phyloP scores from a whole-genome alignment of 2,797 vertebrate genomes.

The Cyclopterus lumpus region DNA sequence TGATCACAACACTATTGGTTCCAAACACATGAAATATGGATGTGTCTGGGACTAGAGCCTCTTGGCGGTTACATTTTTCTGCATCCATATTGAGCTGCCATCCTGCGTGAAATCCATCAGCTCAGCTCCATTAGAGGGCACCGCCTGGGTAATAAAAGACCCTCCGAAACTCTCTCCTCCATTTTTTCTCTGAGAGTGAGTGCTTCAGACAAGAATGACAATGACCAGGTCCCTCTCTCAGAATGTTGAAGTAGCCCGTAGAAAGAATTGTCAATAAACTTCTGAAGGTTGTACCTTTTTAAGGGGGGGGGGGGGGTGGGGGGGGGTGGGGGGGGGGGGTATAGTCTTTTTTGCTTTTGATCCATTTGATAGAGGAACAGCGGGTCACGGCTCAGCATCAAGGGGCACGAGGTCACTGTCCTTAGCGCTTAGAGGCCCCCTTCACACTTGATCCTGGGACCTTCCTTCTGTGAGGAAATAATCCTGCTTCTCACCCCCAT shows the following conservation, averaged over 20 bases:
- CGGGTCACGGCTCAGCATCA: not conserved
- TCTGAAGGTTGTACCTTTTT: not conserved
- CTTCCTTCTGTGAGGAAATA: not conserved
- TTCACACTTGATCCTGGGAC: not conserved
- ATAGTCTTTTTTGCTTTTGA: slow-evolving; percentile 12
- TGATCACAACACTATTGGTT: slow-evolving; percentile 8
- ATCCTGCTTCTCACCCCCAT: not conserved
- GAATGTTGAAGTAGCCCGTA: slow-evolving; percentile 3
- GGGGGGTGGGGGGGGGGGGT: not conserved
- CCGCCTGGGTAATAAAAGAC: slow-evolving; percentile 25
- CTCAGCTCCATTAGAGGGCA: slow-evolving; percentile 33
- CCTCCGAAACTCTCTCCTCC: slow-evolving; percentile 12
- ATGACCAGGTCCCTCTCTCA: slow-evolving; percentile 27
- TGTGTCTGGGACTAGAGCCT: slow-evolving; percentile 28
- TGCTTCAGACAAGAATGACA: slow-evolving; percentile 37
- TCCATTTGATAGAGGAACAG: not conserved
- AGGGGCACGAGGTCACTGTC: not conserved
- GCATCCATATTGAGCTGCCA: slow-evolving; percentile 27
- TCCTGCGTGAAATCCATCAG: slow-evolving; percentile 52
- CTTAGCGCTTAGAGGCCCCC: not conserved
- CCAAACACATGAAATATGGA: slow-evolving; percentile 20
- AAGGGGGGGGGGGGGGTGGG: not conserved
- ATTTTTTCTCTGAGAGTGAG: slow-evolving; percentile 20
- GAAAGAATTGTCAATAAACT: slow-evolving; percentile 10
- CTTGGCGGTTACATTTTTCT: slow-evolving; percentile 26